Base-by-base conservation (phyloP, 2,797 vertebrate genomes). In the Cuniculus paca region DNA sequence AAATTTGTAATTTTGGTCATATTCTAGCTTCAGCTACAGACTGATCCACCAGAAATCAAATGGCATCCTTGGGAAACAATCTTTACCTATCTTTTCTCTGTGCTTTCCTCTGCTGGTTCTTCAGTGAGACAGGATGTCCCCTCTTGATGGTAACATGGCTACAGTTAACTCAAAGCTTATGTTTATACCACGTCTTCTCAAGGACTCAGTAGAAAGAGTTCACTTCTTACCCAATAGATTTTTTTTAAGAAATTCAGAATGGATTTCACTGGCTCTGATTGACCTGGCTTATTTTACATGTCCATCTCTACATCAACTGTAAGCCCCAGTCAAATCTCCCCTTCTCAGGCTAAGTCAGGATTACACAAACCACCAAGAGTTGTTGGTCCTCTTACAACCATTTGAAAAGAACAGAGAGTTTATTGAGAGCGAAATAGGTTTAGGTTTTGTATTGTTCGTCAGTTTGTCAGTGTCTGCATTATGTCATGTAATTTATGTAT, bases 81-180 rank as follows among this genome's bases (percentile, higher is more conserved):
- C 82, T 95, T 92, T 72, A 75, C 70, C 61, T 70, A 39, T 61
- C 77, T 88, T 34, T 91, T 92, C 81, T 36, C 50, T 54, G 0
- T 48, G 56, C 7, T 84, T 93, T 74, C 13, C 8, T 45, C 34
- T 77, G 5, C 74, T 81, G 36, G 6, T 75, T 72, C 42, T 36
- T 82, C 14, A 16, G 8, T 85, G 39, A 68, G 52, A 17, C 17
- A 56, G 6, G 74, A 1, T 58, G 61, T 94, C 42, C n/a, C 87
- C 2, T 81, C 52, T 2, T 58, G 50, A 75, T 5, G 5, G 36
- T 24, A 79, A 78, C 10, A 70, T 4, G 42, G 60, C 36, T 92
- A 3, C 42, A 84, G 22, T 48, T 10, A 68, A 2, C 34, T 72
- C 8, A 34, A 72, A 85, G 52, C 17, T 85, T 61, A 52, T 24